Evolutionary conservation across 2,888 invertebrate genomes (phyloP).

Genomic region (Eupsilia transversa): DNA sequence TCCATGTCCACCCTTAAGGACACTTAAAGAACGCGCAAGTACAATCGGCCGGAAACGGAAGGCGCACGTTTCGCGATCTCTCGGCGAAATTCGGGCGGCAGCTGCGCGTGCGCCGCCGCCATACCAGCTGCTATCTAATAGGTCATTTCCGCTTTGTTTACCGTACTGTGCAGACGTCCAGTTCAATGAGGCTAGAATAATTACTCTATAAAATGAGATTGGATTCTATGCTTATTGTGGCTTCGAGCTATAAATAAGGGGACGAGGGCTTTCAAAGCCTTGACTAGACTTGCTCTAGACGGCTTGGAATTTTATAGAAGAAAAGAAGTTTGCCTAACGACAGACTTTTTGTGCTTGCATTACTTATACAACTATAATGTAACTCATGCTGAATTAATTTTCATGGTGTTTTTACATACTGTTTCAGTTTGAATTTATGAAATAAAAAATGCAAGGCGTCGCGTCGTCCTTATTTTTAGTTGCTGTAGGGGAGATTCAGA

Average conservation of each 20-base stretch:
- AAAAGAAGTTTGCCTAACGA: slow-evolving; percentile 8
- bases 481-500: slow-evolving; percentile 72
- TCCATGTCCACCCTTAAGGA: slow-evolving; percentile 82
- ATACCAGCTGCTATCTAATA: slow-evolving; percentile 86
- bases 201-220: slow-evolving; percentile 51
- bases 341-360: neutral
- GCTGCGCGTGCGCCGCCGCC: slow-evolving; percentile 83
- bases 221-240: slow-evolving; percentile 45
- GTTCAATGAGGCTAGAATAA: slow-evolving; percentile 62
- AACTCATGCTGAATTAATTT: slow-evolving; percentile 35
- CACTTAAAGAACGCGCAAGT: slow-evolving; percentile 74
- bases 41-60: slow-evolving; percentile 90
- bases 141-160: slow-evolving; percentile 86
- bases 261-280: slow-evolving; percentile 30
- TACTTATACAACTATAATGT: slow-evolving; percentile 36
- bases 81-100: slow-evolving; percentile 88
- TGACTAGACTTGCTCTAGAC: slow-evolving; percentile 53
- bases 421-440: slow-evolving; percentile 65
- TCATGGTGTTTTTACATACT: slow-evolving; percentile 41
- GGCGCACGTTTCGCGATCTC: slow-evolving; percentile 90
- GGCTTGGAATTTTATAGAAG: slow-evolving; percentile 14
- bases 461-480: slow-evolving; percentile 76
- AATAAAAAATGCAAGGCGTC: slow-evolving; percentile 71
- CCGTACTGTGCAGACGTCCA: slow-evolving; percentile 69
- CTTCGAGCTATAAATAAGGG: slow-evolving; percentile 43